Percentiles rank a stretch among this genome's conserved stretches.
Conservation (phyloP, 2,888 invertebrate species). For the Glaucopsyche alexis region DNA sequence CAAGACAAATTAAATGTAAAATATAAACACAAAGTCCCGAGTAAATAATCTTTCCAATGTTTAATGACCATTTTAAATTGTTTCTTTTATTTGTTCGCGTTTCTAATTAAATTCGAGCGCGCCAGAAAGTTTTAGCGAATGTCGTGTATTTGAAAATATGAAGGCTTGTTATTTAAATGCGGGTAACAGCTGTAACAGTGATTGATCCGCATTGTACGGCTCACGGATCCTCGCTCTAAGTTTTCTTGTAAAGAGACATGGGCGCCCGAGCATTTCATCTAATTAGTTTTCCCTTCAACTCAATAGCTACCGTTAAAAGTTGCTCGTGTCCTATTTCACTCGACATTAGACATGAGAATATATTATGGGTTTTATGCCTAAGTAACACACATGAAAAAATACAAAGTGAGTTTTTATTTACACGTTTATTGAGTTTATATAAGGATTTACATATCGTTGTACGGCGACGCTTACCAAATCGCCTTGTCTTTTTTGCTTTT, state of each 20-base stretch:
- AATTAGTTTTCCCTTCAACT: slow-evolving; percentile 12
- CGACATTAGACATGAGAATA: background rate
- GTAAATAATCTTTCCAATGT: background rate
- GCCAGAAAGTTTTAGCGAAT: background rate
- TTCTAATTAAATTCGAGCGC: background rate
- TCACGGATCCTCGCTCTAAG: background rate
- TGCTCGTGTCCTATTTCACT: background rate
- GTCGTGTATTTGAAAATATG: slow-evolving; percentile 14
- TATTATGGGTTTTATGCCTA: background rate
- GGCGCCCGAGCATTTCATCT: background rate
- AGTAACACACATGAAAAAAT: no score
- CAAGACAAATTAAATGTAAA: background rate
- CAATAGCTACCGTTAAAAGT: slow-evolving; percentile 8
- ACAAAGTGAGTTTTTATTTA: no score
- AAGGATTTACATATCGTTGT: no score
- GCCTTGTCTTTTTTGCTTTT: no score
- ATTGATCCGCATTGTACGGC: slow-evolving; percentile 24
- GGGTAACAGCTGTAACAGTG: slow-evolving; percentile 22
- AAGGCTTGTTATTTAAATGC: slow-evolving; percentile 25
- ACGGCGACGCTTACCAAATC: no score
- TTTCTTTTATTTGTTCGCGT: slow-evolving; percentile 13
- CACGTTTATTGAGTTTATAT: no score
- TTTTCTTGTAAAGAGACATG: slow-evolving; percentile 21
- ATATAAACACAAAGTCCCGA: slow-evolving; percentile 8
- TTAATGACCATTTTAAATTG: slow-evolving; percentile 14